A percentile compares a stretch with the other conserved stretches of the same genome.
Conservation (phyloP, 2,113 vertebrate species). For the Mugil cephalus region DNA sequence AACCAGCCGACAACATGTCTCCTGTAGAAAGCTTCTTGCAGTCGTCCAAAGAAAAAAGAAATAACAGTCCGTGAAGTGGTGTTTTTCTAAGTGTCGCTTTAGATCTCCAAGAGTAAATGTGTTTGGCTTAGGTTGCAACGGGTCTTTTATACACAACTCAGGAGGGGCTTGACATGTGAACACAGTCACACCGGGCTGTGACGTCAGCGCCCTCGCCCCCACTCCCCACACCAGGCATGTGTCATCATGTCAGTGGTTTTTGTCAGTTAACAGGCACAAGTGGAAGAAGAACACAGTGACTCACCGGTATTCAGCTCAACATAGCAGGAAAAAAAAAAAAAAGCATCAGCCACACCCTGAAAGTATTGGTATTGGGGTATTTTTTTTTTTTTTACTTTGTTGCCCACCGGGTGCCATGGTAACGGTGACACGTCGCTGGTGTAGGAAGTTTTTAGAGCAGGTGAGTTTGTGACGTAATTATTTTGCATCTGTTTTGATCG, state of each 20-base stretch:
- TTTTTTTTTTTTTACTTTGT: no score
- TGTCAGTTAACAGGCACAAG: not conserved
- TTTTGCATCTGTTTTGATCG: no score
- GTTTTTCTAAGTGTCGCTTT: constrained; percentile 34
- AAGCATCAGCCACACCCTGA: constrained; percentile 22
- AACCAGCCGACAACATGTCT: constrained; percentile 88
- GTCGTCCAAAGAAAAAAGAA: constrained; percentile 16
- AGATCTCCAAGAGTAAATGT: constrained; percentile 55
- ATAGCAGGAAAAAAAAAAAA: not conserved
- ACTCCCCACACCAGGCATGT: constrained; percentile 36
- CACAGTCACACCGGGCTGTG: constrained; percentile 29
- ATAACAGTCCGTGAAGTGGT: constrained; percentile 25
- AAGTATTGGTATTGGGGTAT: no score
- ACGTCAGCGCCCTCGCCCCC: constrained; percentile 7
- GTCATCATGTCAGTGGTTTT: constrained; percentile 58
- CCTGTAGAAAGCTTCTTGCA: constrained; percentile 6
- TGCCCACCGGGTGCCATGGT: no score
- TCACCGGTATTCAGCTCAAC: not conserved
- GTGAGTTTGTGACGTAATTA: no score
- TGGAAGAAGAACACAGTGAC: constrained; percentile 41
- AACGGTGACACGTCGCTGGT: no score
- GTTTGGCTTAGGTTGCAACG: constrained; percentile 9
- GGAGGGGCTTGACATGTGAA: constrained; percentile 66
- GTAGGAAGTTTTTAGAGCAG: no score
- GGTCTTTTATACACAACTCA: constrained; percentile 71